phyloP scores from a whole-genome alignment of 2,797 vertebrate genomes.

The Parotocinclus haroldoi region DNA sequence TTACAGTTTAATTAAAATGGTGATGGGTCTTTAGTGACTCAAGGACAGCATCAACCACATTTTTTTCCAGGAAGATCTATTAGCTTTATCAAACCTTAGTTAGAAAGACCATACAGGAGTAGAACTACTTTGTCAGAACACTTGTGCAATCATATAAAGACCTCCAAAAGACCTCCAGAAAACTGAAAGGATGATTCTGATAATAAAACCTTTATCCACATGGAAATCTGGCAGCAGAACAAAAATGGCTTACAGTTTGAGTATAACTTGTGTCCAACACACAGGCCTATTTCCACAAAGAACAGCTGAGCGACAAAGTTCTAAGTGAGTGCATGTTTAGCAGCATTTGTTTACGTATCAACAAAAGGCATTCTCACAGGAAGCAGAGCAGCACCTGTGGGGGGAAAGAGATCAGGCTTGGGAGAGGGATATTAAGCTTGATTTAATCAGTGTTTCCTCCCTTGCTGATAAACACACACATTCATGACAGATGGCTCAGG shows the following conservation, averaged over 20 bases:
- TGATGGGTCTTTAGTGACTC: too few relatives aligned
- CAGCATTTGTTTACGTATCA: slow-evolving; percentile 40
- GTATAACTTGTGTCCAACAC: neutral
- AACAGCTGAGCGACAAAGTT: neutral
- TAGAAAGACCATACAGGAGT: too few relatives aligned
- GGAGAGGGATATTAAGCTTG: slow-evolving; percentile 37
- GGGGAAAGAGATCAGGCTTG: slow-evolving; percentile 18
- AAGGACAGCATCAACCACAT: too few relatives aligned
- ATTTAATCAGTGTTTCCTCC: slow-evolving; percentile 49
- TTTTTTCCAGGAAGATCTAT: too few relatives aligned
- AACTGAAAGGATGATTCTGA: too few relatives aligned
- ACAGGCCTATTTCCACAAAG: slow-evolving; percentile 3
- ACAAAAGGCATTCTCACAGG: slow-evolving; percentile 46
- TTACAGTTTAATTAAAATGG: too few relatives aligned
- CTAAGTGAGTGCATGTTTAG: slow-evolving; percentile 4
- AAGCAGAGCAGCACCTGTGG: slow-evolving; percentile 29
- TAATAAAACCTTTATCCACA: slow-evolving; percentile 3
- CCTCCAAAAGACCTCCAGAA: too few relatives aligned
- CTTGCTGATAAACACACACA: neutral
- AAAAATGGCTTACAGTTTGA: too few relatives aligned
- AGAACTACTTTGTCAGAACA: too few relatives aligned
- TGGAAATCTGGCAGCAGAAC: neutral
- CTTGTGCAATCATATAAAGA: too few relatives aligned
- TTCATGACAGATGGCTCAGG: slow-evolving; percentile 49
- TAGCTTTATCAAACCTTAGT: too few relatives aligned